Base-by-base conservation (phyloP, 2,797 vertebrate species). In the Apodemus agrarius region DNA sequence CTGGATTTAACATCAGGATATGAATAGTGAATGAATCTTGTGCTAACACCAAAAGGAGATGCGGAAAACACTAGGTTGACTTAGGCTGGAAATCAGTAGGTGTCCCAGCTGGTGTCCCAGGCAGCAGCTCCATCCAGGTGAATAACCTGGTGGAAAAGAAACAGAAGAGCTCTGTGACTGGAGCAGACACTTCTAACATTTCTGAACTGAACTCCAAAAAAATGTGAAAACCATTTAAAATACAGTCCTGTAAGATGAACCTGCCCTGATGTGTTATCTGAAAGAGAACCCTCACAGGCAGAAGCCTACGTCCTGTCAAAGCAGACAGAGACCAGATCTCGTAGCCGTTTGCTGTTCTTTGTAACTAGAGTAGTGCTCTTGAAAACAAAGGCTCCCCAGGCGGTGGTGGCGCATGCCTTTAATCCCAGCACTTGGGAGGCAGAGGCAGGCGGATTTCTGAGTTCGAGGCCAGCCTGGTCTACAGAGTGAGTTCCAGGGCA, bases 71-170 rank as follows among this genome's bases (percentile, higher is more conserved):
- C 43, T 43, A 43, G 43, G 43, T 43, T 43, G 43, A 43, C 43
- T 43, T 6, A 43, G 43, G n/a, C n/a, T n/a, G n/a, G 43, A 34
- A 59, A 9, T 26, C 59, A n/a, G 49, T 9, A 7, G 26, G 57
- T 24, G 17, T 8, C 6, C 6, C 1, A 37, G 59, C 29, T 22
- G 26, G 7, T 49, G 14, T 16, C 3, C 0, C 10, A 26, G 61
- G 61, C 65, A 9, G 31, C 8, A 16, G 26, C 22, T 40, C 13
- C 24, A 29, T 83, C 57, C 1, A 0, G 0, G 63, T 52, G 21
- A 37, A 17, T 65, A 40, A 37, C 34, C 7, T 9, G 34, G 85
- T n/a, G 57, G 67, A n/a, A 29, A 40, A 57, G 29, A 19, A n/a
- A 69, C 34, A 37, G 65, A 52, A 26, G 21, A 37, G 34, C 22